Conservation (phyloP, 2,797 vertebrate species). For the Mionectes olivaceus region DNA sequence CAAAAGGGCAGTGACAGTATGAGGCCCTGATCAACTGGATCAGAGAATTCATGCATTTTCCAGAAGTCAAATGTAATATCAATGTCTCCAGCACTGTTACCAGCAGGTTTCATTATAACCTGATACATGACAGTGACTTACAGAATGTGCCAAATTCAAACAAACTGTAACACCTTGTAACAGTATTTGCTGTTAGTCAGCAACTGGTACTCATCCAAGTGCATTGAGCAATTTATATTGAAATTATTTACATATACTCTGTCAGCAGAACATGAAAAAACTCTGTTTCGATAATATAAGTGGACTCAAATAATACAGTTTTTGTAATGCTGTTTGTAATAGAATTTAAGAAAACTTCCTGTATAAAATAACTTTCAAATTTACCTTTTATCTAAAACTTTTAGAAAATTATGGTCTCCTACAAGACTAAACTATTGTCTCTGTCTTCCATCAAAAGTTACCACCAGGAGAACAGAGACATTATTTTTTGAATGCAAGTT, state of each 20-base stretch:
- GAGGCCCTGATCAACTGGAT: neutral
- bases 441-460: neutral
- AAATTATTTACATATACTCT: neutral
- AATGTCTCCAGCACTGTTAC: neutral
- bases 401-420: neutral
- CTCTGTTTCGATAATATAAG: neutral
- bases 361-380: neutral
- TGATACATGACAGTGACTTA: neutral
- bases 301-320: neutral
- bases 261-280: neutral
- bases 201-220: neutral
- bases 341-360: neutral
- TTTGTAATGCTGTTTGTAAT: neutral
- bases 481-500: neutral
- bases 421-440: neutral
- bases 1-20: neutral
- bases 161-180: neutral
- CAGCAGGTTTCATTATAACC: neutral
- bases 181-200: neutral
- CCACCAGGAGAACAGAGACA: rapidly evolving
- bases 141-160: neutral
- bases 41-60: neutral
- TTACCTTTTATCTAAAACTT: neutral
- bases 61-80: neutral
- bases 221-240: neutral